Conservation (phyloP, 2,113 vertebrate species). For the Dromas ardeola region DNA sequence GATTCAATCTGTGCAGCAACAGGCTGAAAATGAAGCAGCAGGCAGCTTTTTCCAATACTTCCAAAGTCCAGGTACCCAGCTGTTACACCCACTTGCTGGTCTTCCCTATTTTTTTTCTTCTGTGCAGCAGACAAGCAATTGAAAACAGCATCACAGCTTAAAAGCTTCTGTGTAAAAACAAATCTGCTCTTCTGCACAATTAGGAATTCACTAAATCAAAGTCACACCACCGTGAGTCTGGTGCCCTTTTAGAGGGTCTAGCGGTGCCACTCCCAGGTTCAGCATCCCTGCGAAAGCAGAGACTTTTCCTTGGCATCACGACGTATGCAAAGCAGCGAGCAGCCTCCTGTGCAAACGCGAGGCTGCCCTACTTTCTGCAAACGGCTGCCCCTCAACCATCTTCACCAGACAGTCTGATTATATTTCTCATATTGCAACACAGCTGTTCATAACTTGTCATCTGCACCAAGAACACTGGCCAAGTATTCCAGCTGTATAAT, state of each 20-base stretch:
- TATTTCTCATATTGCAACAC: neutral
- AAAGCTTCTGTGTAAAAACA: conserved; percentile 31
- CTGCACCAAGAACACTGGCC: neutral
- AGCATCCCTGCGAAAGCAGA: accelerated
- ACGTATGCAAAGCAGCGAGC: neutral
- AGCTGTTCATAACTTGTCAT: neutral
- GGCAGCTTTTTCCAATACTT: conserved; percentile 33
- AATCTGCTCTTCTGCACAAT: conserved; percentile 28
- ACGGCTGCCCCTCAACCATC: neutral
- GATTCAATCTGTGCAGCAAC: conserved; percentile 54
- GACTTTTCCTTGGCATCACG: neutral
- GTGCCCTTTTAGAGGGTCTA: neutral
- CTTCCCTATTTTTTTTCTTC: conserved; percentile 21
- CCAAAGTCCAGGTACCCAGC: conserved; percentile 65
- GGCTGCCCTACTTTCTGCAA: conserved; percentile 11
- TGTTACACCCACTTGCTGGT: conserved; percentile 54
- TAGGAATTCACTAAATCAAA: neutral
- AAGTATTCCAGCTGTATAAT: neutral
- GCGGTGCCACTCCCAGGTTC: neutral
- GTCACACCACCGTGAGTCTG: neutral
- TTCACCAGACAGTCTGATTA: neutral
- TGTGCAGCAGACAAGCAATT: neutral
- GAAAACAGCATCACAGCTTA: conserved; percentile 28
- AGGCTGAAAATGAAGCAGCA: conserved; percentile 51
- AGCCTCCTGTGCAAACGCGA: neutral